phyloP scores from a whole-genome alignment of 2,797 vertebrate genomes.

The Pipistrellus nathusii region DNA sequence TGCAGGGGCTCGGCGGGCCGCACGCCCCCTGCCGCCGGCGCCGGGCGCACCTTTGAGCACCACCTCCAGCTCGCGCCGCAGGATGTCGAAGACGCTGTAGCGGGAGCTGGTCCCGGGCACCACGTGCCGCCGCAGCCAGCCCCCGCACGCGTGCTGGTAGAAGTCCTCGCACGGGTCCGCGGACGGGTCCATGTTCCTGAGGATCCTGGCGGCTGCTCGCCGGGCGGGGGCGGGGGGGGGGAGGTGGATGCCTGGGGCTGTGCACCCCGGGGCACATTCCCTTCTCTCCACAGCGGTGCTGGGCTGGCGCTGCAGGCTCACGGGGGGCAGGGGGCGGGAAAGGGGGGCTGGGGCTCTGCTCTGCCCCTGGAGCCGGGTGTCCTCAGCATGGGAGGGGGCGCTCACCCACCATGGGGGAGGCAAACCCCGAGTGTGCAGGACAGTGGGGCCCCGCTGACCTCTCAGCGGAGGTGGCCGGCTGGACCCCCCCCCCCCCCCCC shows the following conservation, averaged over 20 bases:
- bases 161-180: constrained; percentile 95
- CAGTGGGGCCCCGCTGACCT: neutral
- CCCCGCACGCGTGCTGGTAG: constrained; percentile 97
- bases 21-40: too few species aligned
- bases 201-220: constrained; percentile 92
- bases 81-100: constrained; percentile 96
- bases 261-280: neutral
- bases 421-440: too few species aligned
- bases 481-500: too few species aligned
- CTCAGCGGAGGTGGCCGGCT: neutral
- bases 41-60: constrained; percentile 93
- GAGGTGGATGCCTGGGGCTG: neutral
- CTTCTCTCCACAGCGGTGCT: neutral
- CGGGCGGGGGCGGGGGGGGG: neutral
- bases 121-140: constrained; percentile 94
- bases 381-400: fast-evolving
- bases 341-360: neutral
- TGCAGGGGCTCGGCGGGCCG: too few species aligned
- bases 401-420: too few species aligned
- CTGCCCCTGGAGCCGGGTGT: neutral
- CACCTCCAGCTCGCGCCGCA: constrained; percentile 96
- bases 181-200: constrained; percentile 95
- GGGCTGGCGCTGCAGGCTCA: neutral
- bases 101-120: constrained; percentile 96
- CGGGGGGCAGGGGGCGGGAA: too few species aligned